Evolutionary conservation across 2,888 invertebrate species (phyloP).

Genomic region (Lepidochrysops patricia): DNA sequence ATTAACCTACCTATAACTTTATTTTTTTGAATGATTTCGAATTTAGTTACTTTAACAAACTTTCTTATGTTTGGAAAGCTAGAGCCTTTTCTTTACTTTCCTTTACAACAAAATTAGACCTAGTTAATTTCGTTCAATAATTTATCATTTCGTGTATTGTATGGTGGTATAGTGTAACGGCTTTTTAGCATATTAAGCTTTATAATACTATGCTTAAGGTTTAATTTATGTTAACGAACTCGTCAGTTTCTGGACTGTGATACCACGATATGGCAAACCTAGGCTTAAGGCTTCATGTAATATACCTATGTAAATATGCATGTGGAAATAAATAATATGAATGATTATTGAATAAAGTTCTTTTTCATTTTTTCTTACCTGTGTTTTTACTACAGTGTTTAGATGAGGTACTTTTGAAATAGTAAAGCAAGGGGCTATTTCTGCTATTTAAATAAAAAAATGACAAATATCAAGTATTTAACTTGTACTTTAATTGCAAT

Average conservation of each 20-base stretch:
- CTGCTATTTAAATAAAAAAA: too few relatives aligned
- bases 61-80: too few relatives aligned
- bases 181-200: constrained; percentile 20
- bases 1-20: background rate
- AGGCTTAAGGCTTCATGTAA: constrained; percentile 40
- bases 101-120: too few relatives aligned
- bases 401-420: too few relatives aligned
- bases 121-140: too few relatives aligned
- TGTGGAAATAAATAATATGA: constrained; percentile 43
- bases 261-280: constrained; percentile 55
- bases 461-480: too few relatives aligned
- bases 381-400: background rate
- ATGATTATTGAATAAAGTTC: constrained; percentile 21
- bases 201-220: background rate
- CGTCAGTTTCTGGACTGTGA: constrained; percentile 47
- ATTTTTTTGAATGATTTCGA: background rate
- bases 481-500: too few relatives aligned
- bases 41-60: too few relatives aligned
- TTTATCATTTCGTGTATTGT: background rate
- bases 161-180: constrained; percentile 14
- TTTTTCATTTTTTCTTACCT: constrained; percentile 21
- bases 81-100: too few relatives aligned
- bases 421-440: too few relatives aligned
- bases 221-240: constrained; percentile 15
- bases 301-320: constrained; percentile 56